phyloP scores from a whole-genome alignment of 2,888 invertebrate species.

The Dasypolia templi region DNA sequence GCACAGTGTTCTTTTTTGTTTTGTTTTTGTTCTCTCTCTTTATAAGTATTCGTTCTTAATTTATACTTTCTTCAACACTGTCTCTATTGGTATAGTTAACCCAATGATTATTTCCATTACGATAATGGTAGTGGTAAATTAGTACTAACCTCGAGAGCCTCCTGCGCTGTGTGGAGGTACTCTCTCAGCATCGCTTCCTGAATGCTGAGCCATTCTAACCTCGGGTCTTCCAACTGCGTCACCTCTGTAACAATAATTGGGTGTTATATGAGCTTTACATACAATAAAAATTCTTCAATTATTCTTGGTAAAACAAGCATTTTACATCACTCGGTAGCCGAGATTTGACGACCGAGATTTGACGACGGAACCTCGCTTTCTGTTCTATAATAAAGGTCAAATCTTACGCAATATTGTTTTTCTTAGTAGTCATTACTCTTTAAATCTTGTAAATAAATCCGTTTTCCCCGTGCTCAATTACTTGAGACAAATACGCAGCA shows the following conservation, averaged over 20 bases:
- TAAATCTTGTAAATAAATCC: conserved; percentile 45
- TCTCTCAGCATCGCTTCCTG: conserved; percentile 99
- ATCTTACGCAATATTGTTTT: conserved; percentile 6
- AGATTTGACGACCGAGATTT: conserved; percentile 18
- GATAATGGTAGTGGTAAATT: neutral
- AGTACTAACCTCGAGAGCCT: conserved; percentile 95
- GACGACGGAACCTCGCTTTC: conserved; percentile 1
- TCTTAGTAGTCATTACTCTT: conserved; percentile 10
- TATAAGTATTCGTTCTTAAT: neutral
- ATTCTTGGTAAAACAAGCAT: too few species aligned
- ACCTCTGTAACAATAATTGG: conserved; percentile 92
- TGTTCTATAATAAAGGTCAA: neutral
- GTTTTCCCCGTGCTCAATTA: conserved; percentile 52
- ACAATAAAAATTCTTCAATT: neutral
- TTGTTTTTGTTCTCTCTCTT: neutral
- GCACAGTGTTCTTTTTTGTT: neutral
- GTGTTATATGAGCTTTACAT: conserved; percentile 18
- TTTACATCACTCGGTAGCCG: neutral
- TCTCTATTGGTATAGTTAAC: neutral
- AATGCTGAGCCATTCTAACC: conserved; percentile 98
- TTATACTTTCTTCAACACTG: neutral
- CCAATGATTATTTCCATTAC: neutral
- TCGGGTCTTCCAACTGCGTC: conserved; percentile 98
- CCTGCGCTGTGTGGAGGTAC: conserved; percentile 98
- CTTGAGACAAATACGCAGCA: conserved; percentile 51